These are phyloP conservation scores for Plemyria rubiginata DNA, from an alignment of 2,888 invertebrate species.

Conservation along the genomic window DNA sequence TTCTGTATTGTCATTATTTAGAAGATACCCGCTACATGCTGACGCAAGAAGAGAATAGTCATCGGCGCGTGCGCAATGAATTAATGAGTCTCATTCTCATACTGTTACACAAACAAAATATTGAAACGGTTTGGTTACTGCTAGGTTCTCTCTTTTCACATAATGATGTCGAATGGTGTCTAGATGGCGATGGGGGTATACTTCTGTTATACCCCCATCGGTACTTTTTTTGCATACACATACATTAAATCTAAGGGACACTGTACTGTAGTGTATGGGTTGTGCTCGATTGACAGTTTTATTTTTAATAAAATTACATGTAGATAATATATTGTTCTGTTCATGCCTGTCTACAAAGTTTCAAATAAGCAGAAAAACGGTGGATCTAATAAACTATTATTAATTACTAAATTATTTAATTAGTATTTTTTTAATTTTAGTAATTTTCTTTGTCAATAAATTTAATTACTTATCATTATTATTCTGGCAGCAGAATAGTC, in stretches of 20 bases:
- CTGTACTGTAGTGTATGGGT: too few species aligned
- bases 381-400: neutral
- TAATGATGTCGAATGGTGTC: too few species aligned
- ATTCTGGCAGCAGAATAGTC: slow-evolving; percentile 17
- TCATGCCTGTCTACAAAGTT: neutral
- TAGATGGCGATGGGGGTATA: too few species aligned
- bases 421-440: too few species aligned
- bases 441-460: too few species aligned
- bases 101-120: neutral
- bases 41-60: slow-evolving; percentile 23
- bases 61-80: slow-evolving; percentile 34
- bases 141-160: neutral
- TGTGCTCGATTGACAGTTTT: too few species aligned
- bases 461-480: neutral
- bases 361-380: neutral
- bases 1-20: slow-evolving; percentile 2
- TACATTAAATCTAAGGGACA: too few species aligned
- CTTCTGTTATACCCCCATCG: too few species aligned
- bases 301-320: too few species aligned
- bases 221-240: too few species aligned
- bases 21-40: slow-evolving; percentile 1
- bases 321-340: too few species aligned
- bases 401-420: neutral
- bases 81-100: slow-evolving; percentile 23
- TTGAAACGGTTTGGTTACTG: slow-evolving; percentile 2